Percentiles rank a stretch among this genome's conserved stretches.
These are phyloP conservation scores for Simalia tracyae DNA, from an alignment of 2,797 vertebrate genomes.

Conservation along the genomic window DNA sequence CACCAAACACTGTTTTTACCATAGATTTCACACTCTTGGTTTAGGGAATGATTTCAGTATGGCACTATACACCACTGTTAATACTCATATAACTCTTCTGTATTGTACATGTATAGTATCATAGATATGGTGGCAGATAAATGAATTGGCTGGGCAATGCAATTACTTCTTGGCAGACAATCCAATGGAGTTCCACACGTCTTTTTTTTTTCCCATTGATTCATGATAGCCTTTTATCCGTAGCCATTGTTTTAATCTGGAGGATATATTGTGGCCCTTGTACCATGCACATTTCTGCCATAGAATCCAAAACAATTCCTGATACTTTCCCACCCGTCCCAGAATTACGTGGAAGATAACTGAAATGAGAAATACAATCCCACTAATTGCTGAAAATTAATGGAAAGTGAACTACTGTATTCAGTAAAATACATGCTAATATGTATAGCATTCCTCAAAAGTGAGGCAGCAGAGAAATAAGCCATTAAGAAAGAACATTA, in stretches of 20 bases:
- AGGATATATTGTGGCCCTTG: not conserved
- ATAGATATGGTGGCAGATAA: not conserved
- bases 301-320: not conserved
- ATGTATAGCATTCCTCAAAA: not conserved
- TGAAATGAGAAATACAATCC: not conserved
- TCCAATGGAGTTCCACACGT: not conserved
- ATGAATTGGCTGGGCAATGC: not conserved
- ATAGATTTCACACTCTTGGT: not conserved
- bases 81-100: not conserved
- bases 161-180: not conserved
- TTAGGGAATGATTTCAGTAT: not conserved
- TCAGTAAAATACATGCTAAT: not conserved
- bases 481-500: not conserved
- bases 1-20: not conserved
- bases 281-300: not conserved
- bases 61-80: not conserved
- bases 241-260: not conserved
- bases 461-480: not conserved
- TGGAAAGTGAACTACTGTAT: not conserved
- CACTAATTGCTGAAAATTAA: not conserved
- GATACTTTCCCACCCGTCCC: not conserved
- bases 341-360: not conserved
- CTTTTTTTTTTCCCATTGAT: not conserved
- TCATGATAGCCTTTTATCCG: not conserved
- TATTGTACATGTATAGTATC: not conserved